Evolutionary conservation across 2,888 invertebrate genomes (phyloP), one percentile per base, ranked within the genome.

Genomic region (Achlya flavicornis): DNA sequence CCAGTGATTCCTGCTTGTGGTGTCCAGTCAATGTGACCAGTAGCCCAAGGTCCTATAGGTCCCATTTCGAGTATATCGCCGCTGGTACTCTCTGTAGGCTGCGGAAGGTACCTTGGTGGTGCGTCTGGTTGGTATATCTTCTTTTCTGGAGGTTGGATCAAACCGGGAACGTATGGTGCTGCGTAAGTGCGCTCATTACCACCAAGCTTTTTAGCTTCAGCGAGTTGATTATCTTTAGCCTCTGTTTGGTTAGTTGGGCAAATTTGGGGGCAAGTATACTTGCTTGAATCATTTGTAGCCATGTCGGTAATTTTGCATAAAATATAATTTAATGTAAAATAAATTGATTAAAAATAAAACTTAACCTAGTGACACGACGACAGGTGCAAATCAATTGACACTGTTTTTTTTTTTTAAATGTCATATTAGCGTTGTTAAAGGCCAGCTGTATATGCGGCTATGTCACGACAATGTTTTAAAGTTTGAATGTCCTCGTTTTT

Each of bases 1-100:
- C 97, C 97, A 0, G 97, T 97, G 46, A 95, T 92, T 0, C 96
- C 97, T 0, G 95, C 95, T 77, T 95, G 90, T 0, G 97, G 96
- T 16, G 96, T 95, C 96, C 96, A 97, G 84, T 96, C 96, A 0
- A 96, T 91, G 71, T 96, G 95, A 0, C 97, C 97, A 0, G 96
- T 94, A 0, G 97, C 97, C 97, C 97, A 97, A 0, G 96, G 96
- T 0, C 95, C 96, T 61, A 92, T 85, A 0, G 92, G 86, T 0
- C 86, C 86, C 94, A 94, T 94, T 1, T 80, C 78, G 7, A 94
- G 84, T 5, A 86, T 84, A 63, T 94, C 92, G 0, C 92, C 92
- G 66, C 93, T 93, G 1, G 89, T 90, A 46, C 84, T 90, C 3
- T 92, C 92, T 0, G 87, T 87, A 0, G 89, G 85, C 66, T 93